Percentiles rank a stretch among this genome's conserved stretches.
phyloP scores from a whole-genome alignment of 2,797 vertebrate species.

The Betta splendens region DNA sequence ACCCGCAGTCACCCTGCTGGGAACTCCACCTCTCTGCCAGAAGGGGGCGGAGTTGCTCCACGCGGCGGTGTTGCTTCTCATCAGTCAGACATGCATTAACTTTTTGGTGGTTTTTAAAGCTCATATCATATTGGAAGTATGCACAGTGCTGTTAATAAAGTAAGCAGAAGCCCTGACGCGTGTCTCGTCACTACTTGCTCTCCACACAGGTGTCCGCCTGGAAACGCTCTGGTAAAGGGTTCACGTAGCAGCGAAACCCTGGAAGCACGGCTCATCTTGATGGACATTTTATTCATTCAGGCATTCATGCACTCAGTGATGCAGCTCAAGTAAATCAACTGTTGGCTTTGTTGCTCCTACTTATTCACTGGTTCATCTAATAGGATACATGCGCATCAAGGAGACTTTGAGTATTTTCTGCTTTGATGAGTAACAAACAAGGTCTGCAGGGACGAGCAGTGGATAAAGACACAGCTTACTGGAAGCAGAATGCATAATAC shows the following conservation, averaged over 20 bases:
- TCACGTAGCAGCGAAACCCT: too few species aligned
- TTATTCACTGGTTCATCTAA: too few species aligned
- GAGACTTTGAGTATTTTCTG: neutral
- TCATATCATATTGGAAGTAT: constrained; percentile 81
- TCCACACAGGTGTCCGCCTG: too few species aligned
- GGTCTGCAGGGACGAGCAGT: neutral
- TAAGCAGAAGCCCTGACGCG: constrained; percentile 45
- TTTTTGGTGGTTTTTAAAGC: constrained; percentile 72
- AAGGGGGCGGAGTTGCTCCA: constrained; percentile 66
- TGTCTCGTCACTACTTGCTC: neutral
- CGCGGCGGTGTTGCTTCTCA: constrained; percentile 48
- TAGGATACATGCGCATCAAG: neutral
- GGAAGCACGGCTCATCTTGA: too few species aligned
- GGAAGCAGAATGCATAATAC: neutral
- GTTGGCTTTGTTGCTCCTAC: too few species aligned
- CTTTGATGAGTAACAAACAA: neutral
- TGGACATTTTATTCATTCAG: too few species aligned
- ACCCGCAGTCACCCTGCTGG: constrained; percentile 13
- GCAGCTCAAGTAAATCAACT: too few species aligned
- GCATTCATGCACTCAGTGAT: too few species aligned
- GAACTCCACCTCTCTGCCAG: constrained; percentile 54
- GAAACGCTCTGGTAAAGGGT: neutral
- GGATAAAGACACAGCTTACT: neutral
- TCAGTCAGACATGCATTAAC: constrained; percentile 64
- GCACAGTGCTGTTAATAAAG: constrained; percentile 82